phyloP scores from a whole-genome alignment of 2,113 vertebrate species.

The Eretmochelys imbricata region DNA sequence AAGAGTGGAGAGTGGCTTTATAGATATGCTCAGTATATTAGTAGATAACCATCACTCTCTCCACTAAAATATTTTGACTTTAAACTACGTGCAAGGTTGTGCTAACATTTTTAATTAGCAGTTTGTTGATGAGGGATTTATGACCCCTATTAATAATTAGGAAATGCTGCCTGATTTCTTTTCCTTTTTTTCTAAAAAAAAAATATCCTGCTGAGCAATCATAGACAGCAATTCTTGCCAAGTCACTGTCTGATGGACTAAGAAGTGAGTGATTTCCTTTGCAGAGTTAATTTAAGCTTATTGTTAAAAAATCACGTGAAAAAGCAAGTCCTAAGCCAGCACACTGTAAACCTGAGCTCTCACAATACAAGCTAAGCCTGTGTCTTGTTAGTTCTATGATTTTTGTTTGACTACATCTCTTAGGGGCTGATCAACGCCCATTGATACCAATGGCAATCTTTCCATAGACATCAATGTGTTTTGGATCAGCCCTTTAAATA shows the following conservation, averaged over 20 bases:
- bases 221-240: not conserved
- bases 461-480: not conserved
- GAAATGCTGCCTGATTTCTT: not conserved
- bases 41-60: not conserved
- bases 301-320: not conserved
- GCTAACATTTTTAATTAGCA: not conserved
- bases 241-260: not conserved
- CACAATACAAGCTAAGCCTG: not conserved
- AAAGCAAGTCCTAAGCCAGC: not conserved
- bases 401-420: not conserved
- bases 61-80: not conserved
- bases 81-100: not conserved
- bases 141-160: not conserved
- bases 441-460: not conserved
- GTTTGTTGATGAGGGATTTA: not conserved
- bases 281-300: not conserved
- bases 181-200: not conserved
- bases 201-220: not conserved
- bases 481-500: not conserved
- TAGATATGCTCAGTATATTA: rapidly evolving
- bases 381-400: not conserved
- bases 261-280: not conserved
- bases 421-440: not conserved
- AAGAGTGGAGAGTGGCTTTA: not conserved
- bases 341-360: not conserved